Evolutionary conservation across 2,888 invertebrate genomes (phyloP), one percentile per base, ranked within the genome.

Genomic region (Tiliacea aurago): DNA sequence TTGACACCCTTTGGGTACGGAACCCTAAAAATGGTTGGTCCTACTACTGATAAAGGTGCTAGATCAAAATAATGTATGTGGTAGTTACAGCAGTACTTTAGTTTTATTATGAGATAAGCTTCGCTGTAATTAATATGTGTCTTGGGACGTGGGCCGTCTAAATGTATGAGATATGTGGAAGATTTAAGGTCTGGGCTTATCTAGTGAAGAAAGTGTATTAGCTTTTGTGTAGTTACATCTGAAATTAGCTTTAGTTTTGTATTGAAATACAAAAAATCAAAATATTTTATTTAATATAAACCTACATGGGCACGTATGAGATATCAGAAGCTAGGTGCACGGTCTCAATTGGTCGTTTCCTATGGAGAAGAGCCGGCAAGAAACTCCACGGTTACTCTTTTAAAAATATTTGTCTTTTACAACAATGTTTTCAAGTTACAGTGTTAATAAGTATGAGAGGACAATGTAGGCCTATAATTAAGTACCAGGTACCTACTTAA

Each of bases 71-170:
- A 83, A 85, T 73, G 73, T 80, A 84, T 84, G 75, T 78, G 84
- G 76, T 76, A 80, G 84, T 82, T 85, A 82, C 61, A 62, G 43
- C 61, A 77, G 79, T 81, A 84, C 77, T 84, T 84, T 85, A 76
- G 81, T 84, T 85, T 71, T 84, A 85, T 75, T 76, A 78, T 68
- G 76, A 80, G 85, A 84, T 85, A 85, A 85, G 84, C 84, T 66
- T 28, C 55, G 41, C 49, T 73, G 85, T 85, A 84, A 85, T 82
- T 85, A 84, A 85, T 85, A 85, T 81, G 71, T 85, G 84, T 85
- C 84, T 68, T 76, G 77, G 79, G 79, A 81, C 78, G 81, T 78
- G 80, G 79, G 74, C 61, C 68, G 73, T 78, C 76, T 80, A 76
- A 82, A 70, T 80, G 82, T 76, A 78, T 80, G 68, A 85, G 78